Base-by-base conservation (phyloP, 2,888 invertebrate species). In the Tetanocera ferruginea region DNA sequence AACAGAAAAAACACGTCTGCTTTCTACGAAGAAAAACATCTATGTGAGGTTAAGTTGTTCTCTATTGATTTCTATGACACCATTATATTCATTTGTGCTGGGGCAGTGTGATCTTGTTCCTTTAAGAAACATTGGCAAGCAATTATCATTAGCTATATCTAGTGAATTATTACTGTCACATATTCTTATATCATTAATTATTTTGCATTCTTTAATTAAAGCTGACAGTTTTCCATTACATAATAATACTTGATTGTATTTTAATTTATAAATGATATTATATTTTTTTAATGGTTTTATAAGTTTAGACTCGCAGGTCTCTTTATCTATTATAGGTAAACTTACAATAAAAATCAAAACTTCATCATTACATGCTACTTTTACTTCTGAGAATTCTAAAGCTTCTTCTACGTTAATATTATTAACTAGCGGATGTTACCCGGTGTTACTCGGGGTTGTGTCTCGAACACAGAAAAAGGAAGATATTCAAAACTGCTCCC, bases 361-460 rank as follows among this genome's bases (percentile, higher is more conserved):
- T 14, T 62, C 23, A 43, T 72, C 25, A 77, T 79, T 78, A 14
- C 76, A 80, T 34, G 80, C 74, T 64, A 81, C 77, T 80, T 77
- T 80, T 34, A 80, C 55, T 43, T 81, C 79, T 23, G 74, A 74
- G 72, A 83, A 81, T 77, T 81, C 78, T 74, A 81, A 69, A 60
- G 79, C 80, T 74, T 82, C 82, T 71, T 81, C 81, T 31, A 79
- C 52, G 19, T 80, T 81, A 51, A 80, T 64, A 64, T 66, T 79
- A 9, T 67, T 78, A n/a, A n/a, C n/a, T n/a, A n/a, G n/a, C n/a
- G n/a, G n/a, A n/a, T n/a, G n/a, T n/a, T n/a, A n/a, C n/a, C n/a
- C n/a, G n/a, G n/a, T n/a, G n/a, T n/a, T n/a, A n/a, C n/a, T n/a
- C n/a, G n/a, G n/a, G n/a, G n/a, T n/a, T n/a, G n/a, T n/a, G n/a